Conservation (phyloP, 2,888 invertebrate genomes). For the Onchidella celtica region DNA sequence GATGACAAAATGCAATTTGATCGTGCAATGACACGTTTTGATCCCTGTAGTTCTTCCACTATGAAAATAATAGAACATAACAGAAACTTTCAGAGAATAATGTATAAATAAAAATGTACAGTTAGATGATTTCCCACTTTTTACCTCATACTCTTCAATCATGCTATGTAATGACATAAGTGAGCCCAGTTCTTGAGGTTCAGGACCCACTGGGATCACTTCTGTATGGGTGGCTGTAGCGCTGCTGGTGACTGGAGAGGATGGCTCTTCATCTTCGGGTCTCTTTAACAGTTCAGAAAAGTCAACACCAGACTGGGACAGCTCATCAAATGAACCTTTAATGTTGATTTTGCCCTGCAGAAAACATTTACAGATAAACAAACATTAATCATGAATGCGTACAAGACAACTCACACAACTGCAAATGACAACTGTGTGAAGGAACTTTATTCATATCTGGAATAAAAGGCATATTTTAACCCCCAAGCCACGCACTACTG, state of each 20-base stretch:
- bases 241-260: background rate
- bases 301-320: slow-evolving; percentile 74
- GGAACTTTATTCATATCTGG: too few species aligned
- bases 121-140: too few species aligned
- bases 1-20: too few species aligned
- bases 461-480: too few species aligned
- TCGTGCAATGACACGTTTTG: too few species aligned
- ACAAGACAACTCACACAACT: background rate
- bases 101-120: too few species aligned
- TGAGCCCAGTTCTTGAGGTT: slow-evolving; percentile 60
- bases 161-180: slow-evolving; percentile 66
- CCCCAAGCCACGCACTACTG: too few species aligned
- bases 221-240: background rate
- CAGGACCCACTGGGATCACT: background rate
- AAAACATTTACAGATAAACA: background rate
- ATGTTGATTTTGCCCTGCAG: slow-evolving; percentile 74
- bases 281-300: slow-evolving; percentile 74
- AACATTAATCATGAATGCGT: too few species aligned
- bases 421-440: background rate
- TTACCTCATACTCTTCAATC: slow-evolving; percentile 69
- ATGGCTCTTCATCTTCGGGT: slow-evolving; percentile 64
- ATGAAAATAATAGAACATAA: too few species aligned
- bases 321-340: slow-evolving; percentile 75
- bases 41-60: too few species aligned
- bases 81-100: too few species aligned